Evolutionary conservation across 2,113 vertebrate genomes (phyloP).

Genomic region (Oreocharis arfaki): DNA sequence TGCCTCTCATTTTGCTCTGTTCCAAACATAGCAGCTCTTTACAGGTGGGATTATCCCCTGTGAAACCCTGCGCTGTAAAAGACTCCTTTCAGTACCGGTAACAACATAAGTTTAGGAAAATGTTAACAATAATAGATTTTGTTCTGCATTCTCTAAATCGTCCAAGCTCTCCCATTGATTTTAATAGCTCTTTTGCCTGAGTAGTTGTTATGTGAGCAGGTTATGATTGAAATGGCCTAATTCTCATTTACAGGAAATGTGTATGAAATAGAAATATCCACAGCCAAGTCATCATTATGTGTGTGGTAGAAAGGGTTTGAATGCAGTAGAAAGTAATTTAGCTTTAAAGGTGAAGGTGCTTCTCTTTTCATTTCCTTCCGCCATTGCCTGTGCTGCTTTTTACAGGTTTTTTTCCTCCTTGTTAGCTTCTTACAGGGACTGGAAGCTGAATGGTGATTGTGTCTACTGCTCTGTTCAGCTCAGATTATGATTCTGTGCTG

Average conservation of each 20-base stretch:
- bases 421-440: not conserved
- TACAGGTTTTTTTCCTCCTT: not conserved
- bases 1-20: not conserved
- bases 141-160: not conserved
- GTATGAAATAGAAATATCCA: constrained; percentile 60
- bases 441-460: not conserved
- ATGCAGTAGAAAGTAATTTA: not conserved
- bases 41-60: not conserved
- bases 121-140: not conserved
- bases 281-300: constrained; percentile 34
- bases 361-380: not conserved
- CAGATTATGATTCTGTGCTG: not conserved
- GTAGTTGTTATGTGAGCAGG: not conserved
- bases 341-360: not conserved
- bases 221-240: constrained; percentile 1
- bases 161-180: not conserved
- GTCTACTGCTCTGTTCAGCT: not conserved
- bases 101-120: not conserved
- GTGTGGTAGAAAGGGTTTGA: constrained; percentile 15
- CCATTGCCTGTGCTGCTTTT: not conserved
- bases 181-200: not conserved
- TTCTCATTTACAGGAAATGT: constrained; percentile 6
- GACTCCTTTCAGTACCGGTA: not conserved
- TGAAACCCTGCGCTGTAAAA: not conserved
- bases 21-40: not conserved